phyloP scores from a whole-genome alignment of 2,797 vertebrate genomes.

The Erpetoichthys calabaricus region DNA sequence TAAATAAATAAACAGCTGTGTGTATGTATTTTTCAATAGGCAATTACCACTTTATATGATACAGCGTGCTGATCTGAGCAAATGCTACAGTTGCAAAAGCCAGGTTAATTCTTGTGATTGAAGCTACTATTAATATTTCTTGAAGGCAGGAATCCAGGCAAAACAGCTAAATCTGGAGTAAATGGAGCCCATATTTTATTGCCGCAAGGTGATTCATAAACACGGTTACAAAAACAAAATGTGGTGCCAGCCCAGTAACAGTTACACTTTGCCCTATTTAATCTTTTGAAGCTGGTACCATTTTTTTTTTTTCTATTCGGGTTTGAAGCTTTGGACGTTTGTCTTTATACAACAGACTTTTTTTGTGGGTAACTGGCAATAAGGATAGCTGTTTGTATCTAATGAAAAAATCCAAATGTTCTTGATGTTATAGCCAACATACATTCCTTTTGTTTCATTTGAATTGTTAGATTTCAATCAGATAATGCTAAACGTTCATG shows the following conservation, averaged over 20 bases:
- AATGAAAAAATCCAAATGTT: too few relatives aligned
- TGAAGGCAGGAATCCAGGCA: slow-evolving; percentile 47
- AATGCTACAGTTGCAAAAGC: slow-evolving; percentile 32
- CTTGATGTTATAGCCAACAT: too few relatives aligned
- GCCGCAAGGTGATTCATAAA: slow-evolving; percentile 48
- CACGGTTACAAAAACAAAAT: slow-evolving; percentile 47
- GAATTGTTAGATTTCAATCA: too few relatives aligned
- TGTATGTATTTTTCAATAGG: slow-evolving; percentile 12
- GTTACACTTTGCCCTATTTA: slow-evolving; percentile 8
- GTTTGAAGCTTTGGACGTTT: slow-evolving; percentile 1
- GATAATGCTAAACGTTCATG: too few relatives aligned
- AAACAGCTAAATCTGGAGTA: slow-evolving; percentile 46
- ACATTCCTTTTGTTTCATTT: too few relatives aligned
- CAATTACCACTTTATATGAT: slow-evolving; percentile 36
- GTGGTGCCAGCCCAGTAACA: slow-evolving; percentile 16
- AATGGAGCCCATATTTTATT: slow-evolving; percentile 45
- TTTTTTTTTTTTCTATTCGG: not conserved
- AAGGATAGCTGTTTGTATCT: too few relatives aligned
- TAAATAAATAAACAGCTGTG: slow-evolving; percentile 34
- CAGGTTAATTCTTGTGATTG: slow-evolving; percentile 39
- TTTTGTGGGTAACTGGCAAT: too few relatives aligned
- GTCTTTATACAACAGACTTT: too few relatives aligned
- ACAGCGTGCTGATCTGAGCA: slow-evolving; percentile 43
- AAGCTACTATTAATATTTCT: slow-evolving; percentile 54
- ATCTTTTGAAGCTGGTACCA: not conserved